Conservation (phyloP, 1,140 invertebrate genomes). For the Coelopa frigida region DNA sequence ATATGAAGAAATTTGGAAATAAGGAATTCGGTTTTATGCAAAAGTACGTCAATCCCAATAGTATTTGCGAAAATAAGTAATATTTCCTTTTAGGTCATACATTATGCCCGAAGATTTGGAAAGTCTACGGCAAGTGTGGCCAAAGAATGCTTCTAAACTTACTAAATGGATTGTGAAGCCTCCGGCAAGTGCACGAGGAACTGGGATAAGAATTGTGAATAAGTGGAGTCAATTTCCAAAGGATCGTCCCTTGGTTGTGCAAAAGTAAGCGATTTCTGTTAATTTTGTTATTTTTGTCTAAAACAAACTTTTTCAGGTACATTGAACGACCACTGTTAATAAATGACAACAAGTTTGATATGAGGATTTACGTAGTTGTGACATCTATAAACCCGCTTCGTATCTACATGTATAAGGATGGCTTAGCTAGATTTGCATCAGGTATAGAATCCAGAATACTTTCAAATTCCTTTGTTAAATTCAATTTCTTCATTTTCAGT, state of each 20-base stretch:
- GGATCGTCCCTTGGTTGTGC: conserved; percentile 81
- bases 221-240: conserved; percentile 91
- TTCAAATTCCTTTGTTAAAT: conserved; percentile 20
- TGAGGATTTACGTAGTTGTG: conserved; percentile 89
- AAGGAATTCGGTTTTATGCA: conserved; percentile 90
- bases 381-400: conserved; percentile 89
- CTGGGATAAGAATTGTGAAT: conserved; percentile 89
- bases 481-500: conserved; percentile 49
- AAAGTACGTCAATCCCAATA: conserved; percentile 27
- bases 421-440: conserved; percentile 86
- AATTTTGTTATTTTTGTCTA: background rate
- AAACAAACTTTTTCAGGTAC: conserved; percentile 48
- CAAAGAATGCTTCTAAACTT: conserved; percentile 59
- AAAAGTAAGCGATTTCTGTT: conserved; percentile 47
- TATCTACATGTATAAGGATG: conserved; percentile 93
- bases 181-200: conserved; percentile 90
- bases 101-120: conserved; percentile 84
- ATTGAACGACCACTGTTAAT: conserved; percentile 82
- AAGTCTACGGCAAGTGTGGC: conserved; percentile 76
- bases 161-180: conserved; percentile 78
- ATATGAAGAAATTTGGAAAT: conserved; percentile 67
- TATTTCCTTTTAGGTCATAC: conserved; percentile 56
- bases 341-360: conserved; percentile 87
- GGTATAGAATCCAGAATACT: conserved; percentile 39
- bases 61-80: background rate